phyloP scores from a whole-genome alignment of 2,888 invertebrate species.

The Podotricha telesiphe region DNA sequence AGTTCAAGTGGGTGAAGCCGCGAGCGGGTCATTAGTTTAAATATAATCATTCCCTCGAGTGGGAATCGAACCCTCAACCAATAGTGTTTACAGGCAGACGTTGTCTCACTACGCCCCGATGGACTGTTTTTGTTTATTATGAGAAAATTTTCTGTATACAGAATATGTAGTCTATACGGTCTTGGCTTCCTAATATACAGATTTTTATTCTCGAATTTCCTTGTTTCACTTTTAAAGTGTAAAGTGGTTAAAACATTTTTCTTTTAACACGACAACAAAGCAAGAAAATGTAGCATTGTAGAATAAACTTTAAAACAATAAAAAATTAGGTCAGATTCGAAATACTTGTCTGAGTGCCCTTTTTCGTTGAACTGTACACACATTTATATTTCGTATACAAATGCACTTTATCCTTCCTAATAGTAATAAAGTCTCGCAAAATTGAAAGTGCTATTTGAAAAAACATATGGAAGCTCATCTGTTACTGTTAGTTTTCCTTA shows the following conservation, averaged over 20 bases:
- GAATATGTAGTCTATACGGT: too few relatives aligned
- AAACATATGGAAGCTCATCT: slow-evolving; percentile 21
- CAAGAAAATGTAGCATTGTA: slow-evolving; percentile 1
- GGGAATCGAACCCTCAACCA: too few relatives aligned
- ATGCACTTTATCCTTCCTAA: slow-evolving; percentile 9
- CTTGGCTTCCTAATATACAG: too few relatives aligned
- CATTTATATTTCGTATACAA: not conserved
- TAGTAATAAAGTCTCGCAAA: slow-evolving; percentile 20
- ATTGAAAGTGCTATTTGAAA: slow-evolving; percentile 7
- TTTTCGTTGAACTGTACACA: slow-evolving; percentile 28
- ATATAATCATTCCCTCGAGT: too few relatives aligned
- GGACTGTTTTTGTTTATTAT: too few relatives aligned
- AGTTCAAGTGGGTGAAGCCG: too few relatives aligned
- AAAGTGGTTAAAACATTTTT: slow-evolving; percentile 17
- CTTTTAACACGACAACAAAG: slow-evolving; percentile 18
- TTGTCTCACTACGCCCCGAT: too few relatives aligned
- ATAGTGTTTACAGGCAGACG: too few relatives aligned
- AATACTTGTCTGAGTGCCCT: slow-evolving; percentile 36
- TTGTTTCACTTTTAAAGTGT: not conserved
- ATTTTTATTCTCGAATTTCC: too few relatives aligned
- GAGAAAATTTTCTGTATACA: too few relatives aligned
- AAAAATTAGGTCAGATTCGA: slow-evolving; percentile 35
- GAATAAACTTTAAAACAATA: slow-evolving; percentile 29
- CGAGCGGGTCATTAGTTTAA: too few relatives aligned
- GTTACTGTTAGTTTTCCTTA: slow-evolving; percentile 38